phyloP scores from a whole-genome alignment of 1,140 invertebrate species.

The Diabrotica undecimpunctata region DNA sequence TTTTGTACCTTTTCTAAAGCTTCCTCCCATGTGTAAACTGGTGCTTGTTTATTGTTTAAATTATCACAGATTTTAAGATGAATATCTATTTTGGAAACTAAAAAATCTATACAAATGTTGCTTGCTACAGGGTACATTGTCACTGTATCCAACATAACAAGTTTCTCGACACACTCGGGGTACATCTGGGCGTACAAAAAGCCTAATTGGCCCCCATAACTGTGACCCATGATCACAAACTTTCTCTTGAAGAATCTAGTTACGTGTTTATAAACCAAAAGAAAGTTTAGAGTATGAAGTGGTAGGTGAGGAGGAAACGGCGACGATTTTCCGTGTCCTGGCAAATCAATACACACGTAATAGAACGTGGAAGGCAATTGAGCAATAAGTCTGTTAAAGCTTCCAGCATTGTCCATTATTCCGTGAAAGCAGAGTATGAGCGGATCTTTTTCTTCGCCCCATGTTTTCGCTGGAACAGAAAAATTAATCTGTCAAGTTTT shows the following conservation, averaged over 20 bases:
- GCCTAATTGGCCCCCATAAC: slow-evolving; percentile 54
- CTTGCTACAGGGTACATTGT: slow-evolving; percentile 39
- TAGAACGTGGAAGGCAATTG: slow-evolving; percentile 56
- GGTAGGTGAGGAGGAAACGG: slow-evolving; percentile 53
- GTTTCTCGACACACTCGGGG: slow-evolving; percentile 52
- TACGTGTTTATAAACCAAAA: slow-evolving; percentile 52
- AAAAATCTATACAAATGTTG: slow-evolving; percentile 35
- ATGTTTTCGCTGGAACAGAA: slow-evolving; percentile 56
- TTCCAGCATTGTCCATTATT: slow-evolving; percentile 59
- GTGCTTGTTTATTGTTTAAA: slow-evolving; percentile 35
- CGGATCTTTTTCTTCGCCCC: slow-evolving; percentile 54
- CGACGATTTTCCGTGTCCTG: slow-evolving; percentile 67
- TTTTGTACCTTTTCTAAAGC: slow-evolving; percentile 48
- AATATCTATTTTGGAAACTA: slow-evolving; percentile 40
- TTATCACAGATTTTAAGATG: slow-evolving; percentile 36
- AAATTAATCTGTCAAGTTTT: too few species aligned
- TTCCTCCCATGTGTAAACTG: slow-evolving; percentile 52
- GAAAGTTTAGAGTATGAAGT: slow-evolving; percentile 50
- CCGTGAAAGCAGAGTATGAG: slow-evolving; percentile 64
- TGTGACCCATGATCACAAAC: slow-evolving; percentile 56
- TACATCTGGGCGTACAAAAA: slow-evolving; percentile 49
- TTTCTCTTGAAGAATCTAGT: slow-evolving; percentile 54
- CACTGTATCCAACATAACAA: slow-evolving; percentile 55
- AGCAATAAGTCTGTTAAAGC: slow-evolving; percentile 62
- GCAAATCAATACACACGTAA: slow-evolving; percentile 64